Percentiles rank a stretch among this genome's conserved stretches.
phyloP scores from a whole-genome alignment of 2,888 invertebrate species.

The Lochmaea crataegi region DNA sequence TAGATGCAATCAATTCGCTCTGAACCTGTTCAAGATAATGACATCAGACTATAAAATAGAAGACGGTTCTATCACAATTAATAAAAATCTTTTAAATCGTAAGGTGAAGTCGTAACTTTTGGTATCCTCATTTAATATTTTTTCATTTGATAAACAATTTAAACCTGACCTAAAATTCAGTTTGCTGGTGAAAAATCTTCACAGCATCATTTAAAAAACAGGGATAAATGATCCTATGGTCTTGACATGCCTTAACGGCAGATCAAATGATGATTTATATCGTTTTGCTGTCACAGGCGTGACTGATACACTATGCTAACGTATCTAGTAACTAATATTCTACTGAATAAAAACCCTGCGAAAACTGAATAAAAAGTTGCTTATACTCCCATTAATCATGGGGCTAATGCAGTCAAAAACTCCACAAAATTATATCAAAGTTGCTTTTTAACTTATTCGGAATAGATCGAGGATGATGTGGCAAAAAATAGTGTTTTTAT shows the following conservation, averaged over 20 bases:
- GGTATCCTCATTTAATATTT: neutral
- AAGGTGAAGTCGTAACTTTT: too few relatives aligned
- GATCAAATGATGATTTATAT: conserved; percentile 65
- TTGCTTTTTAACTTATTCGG: conserved; percentile 60
- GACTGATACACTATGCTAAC: conserved; percentile 64
- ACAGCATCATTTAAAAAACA: conserved; percentile 45
- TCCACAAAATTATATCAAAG: conserved; percentile 59
- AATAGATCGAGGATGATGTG: conserved; percentile 53
- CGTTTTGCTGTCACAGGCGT: conserved; percentile 57
- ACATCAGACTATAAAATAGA: too few relatives aligned
- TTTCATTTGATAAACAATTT: neutral
- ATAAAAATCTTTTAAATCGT: too few relatives aligned
- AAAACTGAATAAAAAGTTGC: conserved; percentile 48
- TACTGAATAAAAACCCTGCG: conserved; percentile 57
- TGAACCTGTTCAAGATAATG: too few relatives aligned
- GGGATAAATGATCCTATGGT: conserved; percentile 60
- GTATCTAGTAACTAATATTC: conserved; percentile 57
- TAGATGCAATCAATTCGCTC: too few relatives aligned
- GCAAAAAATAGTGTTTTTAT: conserved; percentile 45
- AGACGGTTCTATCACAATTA: too few relatives aligned
- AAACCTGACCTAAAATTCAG: neutral
- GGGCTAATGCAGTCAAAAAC: conserved; percentile 63
- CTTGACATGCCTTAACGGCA: conserved; percentile 50
- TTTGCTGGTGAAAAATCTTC: conserved; percentile 7
- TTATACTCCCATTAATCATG: conserved; percentile 62